Evolutionary conservation across 2,797 vertebrate genomes (phyloP).

Genomic region (Artibeus jamaicensis): DNA sequence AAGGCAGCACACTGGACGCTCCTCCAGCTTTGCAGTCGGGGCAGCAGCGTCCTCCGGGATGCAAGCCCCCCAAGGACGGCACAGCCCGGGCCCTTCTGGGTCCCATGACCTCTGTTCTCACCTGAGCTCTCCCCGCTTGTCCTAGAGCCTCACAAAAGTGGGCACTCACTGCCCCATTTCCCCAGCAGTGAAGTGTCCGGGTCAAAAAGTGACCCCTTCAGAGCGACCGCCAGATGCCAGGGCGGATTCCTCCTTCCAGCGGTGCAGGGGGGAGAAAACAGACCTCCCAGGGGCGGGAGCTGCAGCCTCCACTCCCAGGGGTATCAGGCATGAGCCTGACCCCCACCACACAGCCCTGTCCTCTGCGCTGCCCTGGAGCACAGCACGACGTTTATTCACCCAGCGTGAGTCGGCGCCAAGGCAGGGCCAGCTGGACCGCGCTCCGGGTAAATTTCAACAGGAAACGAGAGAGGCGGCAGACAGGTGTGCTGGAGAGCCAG

Average conservation of each 20-base stretch:
- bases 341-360: constrained; percentile 63
- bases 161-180: constrained; percentile 17
- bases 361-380: background rate
- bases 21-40: background rate
- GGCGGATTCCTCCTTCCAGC: background rate
- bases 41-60: background rate
- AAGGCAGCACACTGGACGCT: background rate
- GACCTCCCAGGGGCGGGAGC: constrained; percentile 63
- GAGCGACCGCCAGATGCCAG: background rate
- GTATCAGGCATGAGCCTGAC: constrained; percentile 51
- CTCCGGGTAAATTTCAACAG: background rate
- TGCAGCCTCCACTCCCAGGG: constrained; percentile 66
- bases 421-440: background rate
- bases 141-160: background rate
- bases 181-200: background rate
- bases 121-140: background rate
- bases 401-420: too few species aligned
- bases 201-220: background rate
- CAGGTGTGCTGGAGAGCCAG: background rate
- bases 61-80: background rate
- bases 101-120: background rate
- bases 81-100: background rate
- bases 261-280: constrained; percentile 56
- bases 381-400: too few species aligned
- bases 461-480: background rate